phyloP scores from a whole-genome alignment of 2,113 vertebrate species.

The Perca fluviatilis region DNA sequence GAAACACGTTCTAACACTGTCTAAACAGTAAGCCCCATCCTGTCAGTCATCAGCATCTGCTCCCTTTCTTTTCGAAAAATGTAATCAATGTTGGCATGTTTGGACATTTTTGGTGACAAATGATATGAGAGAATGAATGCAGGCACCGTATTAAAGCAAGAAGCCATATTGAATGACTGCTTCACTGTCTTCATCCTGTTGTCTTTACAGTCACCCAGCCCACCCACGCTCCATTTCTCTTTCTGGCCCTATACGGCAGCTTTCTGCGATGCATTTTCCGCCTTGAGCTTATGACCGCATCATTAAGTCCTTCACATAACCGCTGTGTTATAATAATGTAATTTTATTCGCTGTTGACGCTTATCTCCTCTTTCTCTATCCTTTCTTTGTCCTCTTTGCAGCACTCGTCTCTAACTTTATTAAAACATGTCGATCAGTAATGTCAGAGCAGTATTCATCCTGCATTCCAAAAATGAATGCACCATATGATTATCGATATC shows the following conservation, averaged over 20 bases:
- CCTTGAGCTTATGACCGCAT: neutral
- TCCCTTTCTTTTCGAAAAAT: neutral
- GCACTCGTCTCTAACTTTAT: neutral
- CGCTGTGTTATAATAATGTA: neutral
- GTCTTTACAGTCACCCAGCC: no score
- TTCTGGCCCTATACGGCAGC: neutral
- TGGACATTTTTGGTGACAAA: neutral
- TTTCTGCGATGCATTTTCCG: neutral
- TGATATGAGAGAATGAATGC: neutral
- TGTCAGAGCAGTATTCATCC: neutral
- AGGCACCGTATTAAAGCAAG: neutral
- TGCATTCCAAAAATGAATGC: neutral
- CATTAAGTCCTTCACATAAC: neutral
- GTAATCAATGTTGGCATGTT: neutral
- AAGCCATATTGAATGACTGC: neutral
- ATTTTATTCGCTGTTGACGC: neutral
- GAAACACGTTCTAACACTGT: neutral
- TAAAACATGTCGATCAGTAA: neutral
- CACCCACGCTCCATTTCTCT: neutral
- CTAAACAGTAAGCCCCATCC: neutral
- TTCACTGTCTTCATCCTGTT: neutral
- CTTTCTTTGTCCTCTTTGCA: neutral
- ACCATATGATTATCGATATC: no score
- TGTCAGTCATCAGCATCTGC: constrained; percentile 6
- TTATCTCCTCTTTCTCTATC: neutral